phyloP scores from a whole-genome alignment of 2,888 invertebrate genomes.

The Anaspis maculata region DNA sequence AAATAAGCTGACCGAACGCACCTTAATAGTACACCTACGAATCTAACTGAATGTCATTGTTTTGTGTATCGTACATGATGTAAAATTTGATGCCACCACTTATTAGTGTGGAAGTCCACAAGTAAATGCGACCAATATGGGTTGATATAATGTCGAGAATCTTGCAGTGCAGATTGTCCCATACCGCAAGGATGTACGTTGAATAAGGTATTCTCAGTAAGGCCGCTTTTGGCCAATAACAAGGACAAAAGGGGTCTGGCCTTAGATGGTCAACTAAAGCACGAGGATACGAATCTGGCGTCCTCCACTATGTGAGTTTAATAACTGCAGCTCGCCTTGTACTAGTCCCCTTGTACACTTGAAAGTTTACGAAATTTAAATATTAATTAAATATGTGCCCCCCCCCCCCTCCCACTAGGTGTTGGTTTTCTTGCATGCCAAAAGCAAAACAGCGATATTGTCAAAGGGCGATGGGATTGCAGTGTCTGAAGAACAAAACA shows the following conservation, averaged over 20 bases:
- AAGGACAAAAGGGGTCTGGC: constrained; percentile 79
- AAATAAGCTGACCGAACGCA: no score
- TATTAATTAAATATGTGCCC: not conserved
- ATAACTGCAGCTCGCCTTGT: constrained; percentile 19
- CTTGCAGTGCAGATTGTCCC: constrained; percentile 66
- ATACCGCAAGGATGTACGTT: constrained; percentile 77
- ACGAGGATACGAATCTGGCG: constrained; percentile 82
- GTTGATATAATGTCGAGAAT: constrained; percentile 1
- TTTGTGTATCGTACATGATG: no score
- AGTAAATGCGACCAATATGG: no score
- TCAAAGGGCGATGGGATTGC: constrained; percentile 22
- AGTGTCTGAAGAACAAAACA: constrained; percentile 15
- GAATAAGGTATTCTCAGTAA: constrained; percentile 74
- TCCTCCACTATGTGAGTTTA: constrained; percentile 76
- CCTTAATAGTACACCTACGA: no score
- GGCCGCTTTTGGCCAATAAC: constrained; percentile 71
- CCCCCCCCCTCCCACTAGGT: constrained; percentile 6
- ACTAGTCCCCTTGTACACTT: constrained; percentile 4
- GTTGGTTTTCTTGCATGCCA: constrained; percentile 18
- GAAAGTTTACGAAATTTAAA: not conserved
- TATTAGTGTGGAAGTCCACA: no score
- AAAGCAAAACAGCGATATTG: constrained; percentile 2
- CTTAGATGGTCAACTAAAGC: constrained; percentile 77
- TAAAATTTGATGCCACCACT: no score
- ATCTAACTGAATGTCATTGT: no score